Percentiles rank a stretch among this genome's conserved stretches.
Evolutionary conservation across 2,888 invertebrate species (phyloP).

Genomic region (Gandaritis pyraliata): DNA sequence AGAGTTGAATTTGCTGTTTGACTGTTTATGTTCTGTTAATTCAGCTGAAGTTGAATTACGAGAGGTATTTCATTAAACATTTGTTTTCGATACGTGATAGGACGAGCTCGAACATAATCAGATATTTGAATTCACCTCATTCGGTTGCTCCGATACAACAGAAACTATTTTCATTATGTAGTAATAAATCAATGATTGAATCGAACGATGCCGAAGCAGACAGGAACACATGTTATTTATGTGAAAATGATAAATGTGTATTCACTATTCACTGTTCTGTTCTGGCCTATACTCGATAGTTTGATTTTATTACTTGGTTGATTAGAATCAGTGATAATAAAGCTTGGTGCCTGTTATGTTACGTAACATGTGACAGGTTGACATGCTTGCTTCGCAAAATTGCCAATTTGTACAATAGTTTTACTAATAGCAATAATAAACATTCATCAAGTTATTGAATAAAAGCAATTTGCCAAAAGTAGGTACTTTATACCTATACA

Average conservation of each 20-base stretch:
- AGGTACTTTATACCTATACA: neutral
- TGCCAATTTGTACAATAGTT: constrained; percentile 37
- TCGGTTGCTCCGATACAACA: constrained; percentile 54
- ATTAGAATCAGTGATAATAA: constrained; percentile 41
- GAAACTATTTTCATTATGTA: constrained; percentile 80
- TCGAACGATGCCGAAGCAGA: constrained; percentile 70
- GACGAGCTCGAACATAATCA: constrained; percentile 46
- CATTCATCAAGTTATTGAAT: neutral
- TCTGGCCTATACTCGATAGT: constrained; percentile 47
- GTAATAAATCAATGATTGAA: constrained; percentile 79
- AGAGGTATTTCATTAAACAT: constrained; percentile 58
- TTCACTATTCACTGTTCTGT: constrained; percentile 51
- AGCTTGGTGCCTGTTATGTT: constrained; percentile 27
- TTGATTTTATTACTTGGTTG: constrained; percentile 43
- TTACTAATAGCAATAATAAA: neutral
- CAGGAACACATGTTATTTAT: constrained; percentile 72
- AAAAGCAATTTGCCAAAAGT: neutral
- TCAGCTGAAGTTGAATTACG: constrained; percentile 23
- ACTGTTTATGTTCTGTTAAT: constrained; percentile 33
- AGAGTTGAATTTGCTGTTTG: constrained; percentile 44
- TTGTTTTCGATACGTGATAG: constrained; percentile 52
- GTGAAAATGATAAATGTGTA: constrained; percentile 68
- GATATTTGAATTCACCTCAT: constrained; percentile 45
- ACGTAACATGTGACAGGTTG: constrained; percentile 37
- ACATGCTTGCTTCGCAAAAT: constrained; percentile 34